Evolutionary conservation across 2,888 invertebrate species (phyloP), one percentile per base, ranked within the genome.

Genomic region (Heptascelio sp.): DNA sequence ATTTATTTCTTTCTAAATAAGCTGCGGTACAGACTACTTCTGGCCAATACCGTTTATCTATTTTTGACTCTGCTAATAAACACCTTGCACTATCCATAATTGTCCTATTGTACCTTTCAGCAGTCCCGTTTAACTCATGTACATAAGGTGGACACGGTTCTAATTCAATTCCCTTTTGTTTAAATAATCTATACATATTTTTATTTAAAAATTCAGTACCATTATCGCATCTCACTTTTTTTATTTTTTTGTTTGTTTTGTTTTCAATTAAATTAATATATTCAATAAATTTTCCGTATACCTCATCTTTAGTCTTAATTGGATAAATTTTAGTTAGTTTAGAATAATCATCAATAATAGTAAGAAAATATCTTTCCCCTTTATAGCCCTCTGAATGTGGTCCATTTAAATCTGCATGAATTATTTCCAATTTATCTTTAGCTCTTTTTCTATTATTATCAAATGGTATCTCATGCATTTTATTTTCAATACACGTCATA

Each of bases 361-460:
- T 76, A 19, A 76, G 21, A 25, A 75, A 75, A 55, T 75, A 75
- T 65, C 55, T 75, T 55, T 55, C 75, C 4, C 65, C 75, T 17
- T 53, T 55, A 55, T 65, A 55, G 23, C 65, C 64, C 30, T 23
- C 43, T 23, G 65, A 25, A 55, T 75, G 65, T 26, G 55, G 65
- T 13, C 75, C 75, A 23, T 65, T 64, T 17, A 43, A 43, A 43
- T 43, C 43, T n/a, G 43, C 17, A 43, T 43, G 43, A 3, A 43
- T 8, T 17, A 43, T 43, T 17, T 43, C 43, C 8, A 43, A 17
- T 43, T 4, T 43, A 3, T 43, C 17, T 3, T 26, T 67, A 1
- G 51, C 62, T 0, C 62, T 13, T 9, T 23, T 21, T n/a, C 62
- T 62, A 43, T 62, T 62, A 25, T 43, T 62, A 3, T 62, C 21